These are phyloP conservation scores for Drosophila arawakana DNA, from an alignment of 1,140 invertebrate genomes.

Conservation along the genomic window DNA sequence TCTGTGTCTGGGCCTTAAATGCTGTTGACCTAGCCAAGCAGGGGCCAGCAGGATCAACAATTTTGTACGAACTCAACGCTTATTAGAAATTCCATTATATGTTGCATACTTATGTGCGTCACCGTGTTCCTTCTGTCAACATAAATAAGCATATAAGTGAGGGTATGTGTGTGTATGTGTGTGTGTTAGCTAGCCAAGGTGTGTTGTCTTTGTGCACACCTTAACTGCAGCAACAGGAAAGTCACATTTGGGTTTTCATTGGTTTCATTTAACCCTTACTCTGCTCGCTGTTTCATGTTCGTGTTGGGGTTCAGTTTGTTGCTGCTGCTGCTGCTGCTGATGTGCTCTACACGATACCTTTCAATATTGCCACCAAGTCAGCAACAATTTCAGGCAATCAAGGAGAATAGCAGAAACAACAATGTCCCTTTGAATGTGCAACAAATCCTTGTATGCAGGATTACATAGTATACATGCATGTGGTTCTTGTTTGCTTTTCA, in stretches of 20 bases:
- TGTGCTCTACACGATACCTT: slow-evolving; percentile 60
- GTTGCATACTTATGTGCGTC: slow-evolving; percentile 59
- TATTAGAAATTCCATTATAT: slow-evolving; percentile 82
- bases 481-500: slow-evolving; percentile 53
- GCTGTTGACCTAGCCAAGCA: slow-evolving; percentile 57
- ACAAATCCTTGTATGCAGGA: too few species aligned
- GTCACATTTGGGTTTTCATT: slow-evolving; percentile 21
- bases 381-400: slow-evolving; percentile 47
- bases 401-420: slow-evolving; percentile 46
- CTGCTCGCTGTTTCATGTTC: neutral
- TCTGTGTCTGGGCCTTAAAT: slow-evolving; percentile 36
- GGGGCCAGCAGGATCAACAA: slow-evolving; percentile 22
- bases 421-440: slow-evolving; percentile 43
- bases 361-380: slow-evolving; percentile 54
- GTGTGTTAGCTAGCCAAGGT: slow-evolving; percentile 20
- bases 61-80: slow-evolving; percentile 32
- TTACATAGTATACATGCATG: too few species aligned
- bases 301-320: neutral
- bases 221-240: slow-evolving; percentile 25
- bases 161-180: too few species aligned
- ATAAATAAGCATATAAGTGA: slow-evolving; percentile 16
- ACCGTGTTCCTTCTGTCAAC: slow-evolving; percentile 64
- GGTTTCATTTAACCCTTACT: slow-evolving; percentile 27
- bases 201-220: slow-evolving; percentile 39
- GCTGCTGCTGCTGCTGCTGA: neutral